These are phyloP conservation scores for Neosalanx taihuensis DNA, from an alignment of 2,797 vertebrate species.

Conservation along the genomic window DNA sequence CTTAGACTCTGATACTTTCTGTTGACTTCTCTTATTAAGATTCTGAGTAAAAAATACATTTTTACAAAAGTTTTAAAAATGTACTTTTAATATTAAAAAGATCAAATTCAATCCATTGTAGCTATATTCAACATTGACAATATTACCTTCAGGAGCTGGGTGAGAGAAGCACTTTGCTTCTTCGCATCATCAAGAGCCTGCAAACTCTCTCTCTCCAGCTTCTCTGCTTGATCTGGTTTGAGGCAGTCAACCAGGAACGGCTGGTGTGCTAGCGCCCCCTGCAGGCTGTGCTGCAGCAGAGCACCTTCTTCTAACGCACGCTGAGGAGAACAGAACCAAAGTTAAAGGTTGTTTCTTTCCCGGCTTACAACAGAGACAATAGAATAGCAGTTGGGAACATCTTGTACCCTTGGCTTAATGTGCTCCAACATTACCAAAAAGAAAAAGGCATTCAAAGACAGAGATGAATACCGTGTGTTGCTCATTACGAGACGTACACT, in stretches of 20 bases:
- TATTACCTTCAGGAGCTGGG: constrained; percentile 60
- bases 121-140: background rate
- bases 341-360: background rate
- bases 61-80: background rate
- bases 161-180: constrained; percentile 38
- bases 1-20: constrained; percentile 28
- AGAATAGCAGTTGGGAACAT: background rate
- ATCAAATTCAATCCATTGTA: background rate
- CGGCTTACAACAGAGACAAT: background rate
- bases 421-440: background rate
- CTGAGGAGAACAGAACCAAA: constrained; percentile 42
- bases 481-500: constrained; percentile 4
- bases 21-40: constrained; percentile 50
- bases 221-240: constrained; percentile 50
- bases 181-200: constrained; percentile 55
- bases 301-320: constrained; percentile 58
- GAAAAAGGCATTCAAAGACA: background rate
- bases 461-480: no score
- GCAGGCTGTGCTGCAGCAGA: constrained; percentile 52
- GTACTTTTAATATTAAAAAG: background rate
- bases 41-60: constrained; percentile 51
- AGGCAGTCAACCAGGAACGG: constrained; percentile 66
- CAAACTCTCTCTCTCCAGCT: constrained; percentile 57
- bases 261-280: constrained; percentile 63
- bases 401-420: background rate